These are phyloP conservation scores for Chorisops tibialis DNA, from an alignment of 2,888 invertebrate species.

Conservation along the genomic window DNA sequence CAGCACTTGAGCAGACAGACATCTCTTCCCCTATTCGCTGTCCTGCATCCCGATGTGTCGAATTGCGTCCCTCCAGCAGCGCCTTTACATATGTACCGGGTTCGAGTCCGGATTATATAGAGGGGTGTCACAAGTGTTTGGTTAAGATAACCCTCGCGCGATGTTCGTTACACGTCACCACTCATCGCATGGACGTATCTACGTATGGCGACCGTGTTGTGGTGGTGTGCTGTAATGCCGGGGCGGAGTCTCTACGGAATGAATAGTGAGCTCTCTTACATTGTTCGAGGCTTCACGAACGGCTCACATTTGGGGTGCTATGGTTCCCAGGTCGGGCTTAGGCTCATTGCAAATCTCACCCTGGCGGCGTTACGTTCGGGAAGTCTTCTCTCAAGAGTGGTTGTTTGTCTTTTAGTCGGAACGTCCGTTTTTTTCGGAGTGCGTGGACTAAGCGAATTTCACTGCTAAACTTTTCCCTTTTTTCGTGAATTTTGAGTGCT, in stretches of 20 bases:
- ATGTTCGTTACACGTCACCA: constrained; percentile 26
- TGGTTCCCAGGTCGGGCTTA: constrained; percentile 2
- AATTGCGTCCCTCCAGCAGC: constrained; percentile 20
- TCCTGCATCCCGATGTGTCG: constrained; percentile 25
- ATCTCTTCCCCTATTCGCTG: constrained; percentile 22
- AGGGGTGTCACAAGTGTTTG: constrained; percentile 30
- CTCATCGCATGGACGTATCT: not conserved
- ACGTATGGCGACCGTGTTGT: not conserved
- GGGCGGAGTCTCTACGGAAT: constrained; percentile 13
- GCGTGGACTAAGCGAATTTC: not conserved
- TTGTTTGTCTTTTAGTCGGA: constrained; percentile 13
- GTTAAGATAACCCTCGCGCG: constrained; percentile 23
- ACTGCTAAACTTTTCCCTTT: not conserved
- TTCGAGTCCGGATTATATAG: constrained; percentile 18
- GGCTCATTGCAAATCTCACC: constrained; percentile 30
- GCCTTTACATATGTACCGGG: not conserved
- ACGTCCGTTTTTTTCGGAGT: not conserved
- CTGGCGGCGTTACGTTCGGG: constrained; percentile 29
- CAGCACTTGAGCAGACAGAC: constrained; percentile 14
- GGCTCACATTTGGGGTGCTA: constrained; percentile 23
- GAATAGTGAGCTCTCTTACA: not conserved
- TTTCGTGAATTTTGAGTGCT: constrained; percentile 13
- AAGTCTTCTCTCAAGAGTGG: constrained; percentile 16
- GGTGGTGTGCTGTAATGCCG: constrained; percentile 17
- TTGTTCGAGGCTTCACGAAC: not conserved